Percentiles rank a stretch among this genome's conserved stretches.
phyloP scores from a whole-genome alignment of 2,797 vertebrate species.

The Chaetophractus vellerosus region DNA sequence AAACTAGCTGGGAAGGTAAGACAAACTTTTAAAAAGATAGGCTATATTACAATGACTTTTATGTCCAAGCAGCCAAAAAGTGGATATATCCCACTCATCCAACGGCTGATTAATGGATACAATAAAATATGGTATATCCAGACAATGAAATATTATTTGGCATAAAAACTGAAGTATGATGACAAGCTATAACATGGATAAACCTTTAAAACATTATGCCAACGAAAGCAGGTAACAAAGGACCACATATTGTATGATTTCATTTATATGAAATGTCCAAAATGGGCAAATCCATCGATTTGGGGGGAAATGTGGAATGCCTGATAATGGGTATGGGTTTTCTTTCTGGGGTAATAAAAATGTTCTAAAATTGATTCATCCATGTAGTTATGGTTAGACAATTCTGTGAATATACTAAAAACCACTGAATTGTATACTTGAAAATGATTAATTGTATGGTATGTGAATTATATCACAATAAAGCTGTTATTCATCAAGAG shows the following conservation, averaged over 20 bases:
- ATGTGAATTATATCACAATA: slow-evolving; percentile 22
- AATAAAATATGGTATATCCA: background rate
- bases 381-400: background rate
- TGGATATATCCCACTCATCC: background rate
- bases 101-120: background rate
- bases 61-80: background rate
- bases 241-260: too few relatives aligned
- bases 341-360: background rate
- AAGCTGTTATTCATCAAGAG: background rate
- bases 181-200: background rate
- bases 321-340: background rate
- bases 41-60: background rate
- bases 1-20: background rate
- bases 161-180: background rate
- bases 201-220: background rate
- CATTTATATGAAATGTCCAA: too few relatives aligned
- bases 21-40: background rate
- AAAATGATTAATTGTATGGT: background rate
- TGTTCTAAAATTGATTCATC: background rate
- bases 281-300: too few relatives aligned
- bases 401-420: background rate
- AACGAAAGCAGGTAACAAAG: background rate
- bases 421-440: background rate
- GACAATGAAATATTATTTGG: background rate
- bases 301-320: background rate